A percentile compares a stretch with the other conserved stretches of the same genome.
These are phyloP conservation scores for Menura novaehollandiae DNA, from an alignment of 2,113 vertebrate species.

Conservation along the genomic window DNA sequence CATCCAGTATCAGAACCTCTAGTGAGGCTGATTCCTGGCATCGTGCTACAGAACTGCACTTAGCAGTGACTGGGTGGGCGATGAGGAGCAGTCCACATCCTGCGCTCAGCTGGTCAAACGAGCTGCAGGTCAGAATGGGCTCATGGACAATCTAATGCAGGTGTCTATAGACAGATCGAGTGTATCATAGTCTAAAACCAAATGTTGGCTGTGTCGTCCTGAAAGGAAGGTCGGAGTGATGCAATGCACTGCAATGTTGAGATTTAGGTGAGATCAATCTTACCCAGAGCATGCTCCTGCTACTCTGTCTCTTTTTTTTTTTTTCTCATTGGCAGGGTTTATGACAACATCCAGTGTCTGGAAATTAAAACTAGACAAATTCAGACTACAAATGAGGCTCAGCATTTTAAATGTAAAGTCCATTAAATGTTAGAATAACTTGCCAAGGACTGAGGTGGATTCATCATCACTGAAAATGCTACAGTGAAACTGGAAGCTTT, in stretches of 20 bases:
- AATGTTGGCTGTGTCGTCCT: background rate
- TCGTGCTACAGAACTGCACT: background rate
- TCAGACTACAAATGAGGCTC: background rate
- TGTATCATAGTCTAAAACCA: background rate
- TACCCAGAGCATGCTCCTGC: background rate
- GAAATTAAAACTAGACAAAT: background rate
- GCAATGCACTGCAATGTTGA: background rate
- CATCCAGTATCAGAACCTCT: background rate
- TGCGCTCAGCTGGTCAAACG: background rate
- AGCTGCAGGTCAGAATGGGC: background rate
- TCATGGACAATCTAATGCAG: background rate
- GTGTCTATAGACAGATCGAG: background rate
- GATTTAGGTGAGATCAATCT: background rate
- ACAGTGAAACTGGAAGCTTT: background rate
- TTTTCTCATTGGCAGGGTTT: background rate
- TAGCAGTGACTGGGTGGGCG: background rate
- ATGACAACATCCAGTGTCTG: background rate
- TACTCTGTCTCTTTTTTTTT: background rate
- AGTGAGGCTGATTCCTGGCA: background rate
- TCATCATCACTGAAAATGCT: background rate
- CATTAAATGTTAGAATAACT: background rate
- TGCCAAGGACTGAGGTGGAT: background rate
- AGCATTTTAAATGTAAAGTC: background rate
- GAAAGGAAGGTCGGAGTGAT: background rate
- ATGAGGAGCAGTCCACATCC: rapidly evolving